phyloP scores from a whole-genome alignment of 2,113 vertebrate species.

The Mus musculus region DNA sequence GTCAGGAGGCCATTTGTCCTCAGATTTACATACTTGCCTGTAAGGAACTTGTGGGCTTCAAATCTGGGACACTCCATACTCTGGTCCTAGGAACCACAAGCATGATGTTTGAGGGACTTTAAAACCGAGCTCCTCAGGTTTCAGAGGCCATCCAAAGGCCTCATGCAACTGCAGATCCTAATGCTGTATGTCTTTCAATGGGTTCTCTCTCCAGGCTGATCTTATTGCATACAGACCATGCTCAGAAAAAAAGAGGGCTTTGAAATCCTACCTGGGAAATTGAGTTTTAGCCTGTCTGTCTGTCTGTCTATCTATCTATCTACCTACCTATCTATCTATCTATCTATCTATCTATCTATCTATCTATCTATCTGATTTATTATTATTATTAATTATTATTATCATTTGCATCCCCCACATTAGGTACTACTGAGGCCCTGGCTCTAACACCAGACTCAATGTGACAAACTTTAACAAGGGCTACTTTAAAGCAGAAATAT shows the following conservation, averaged over 20 bases:
- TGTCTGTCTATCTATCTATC: too few relatives aligned
- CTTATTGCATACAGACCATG: not conserved
- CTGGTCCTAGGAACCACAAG: not conserved
- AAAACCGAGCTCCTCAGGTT: not conserved
- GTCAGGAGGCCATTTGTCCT: not conserved
- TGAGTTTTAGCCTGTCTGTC: not conserved
- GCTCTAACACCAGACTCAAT: not conserved
- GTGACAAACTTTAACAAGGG: not conserved
- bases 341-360: too few relatives aligned
- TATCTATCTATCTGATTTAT: too few relatives aligned
- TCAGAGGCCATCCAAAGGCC: not conserved
- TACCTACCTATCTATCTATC: too few relatives aligned
- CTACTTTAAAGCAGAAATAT: constrained; percentile 19
- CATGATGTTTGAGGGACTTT: not conserved
- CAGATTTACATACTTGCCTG: not conserved
- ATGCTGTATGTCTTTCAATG: not conserved
- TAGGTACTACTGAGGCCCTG: not conserved
- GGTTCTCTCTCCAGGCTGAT: not conserved
- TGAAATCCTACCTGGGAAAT: constrained; percentile 31
- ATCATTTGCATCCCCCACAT: not conserved
- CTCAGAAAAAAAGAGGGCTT: not conserved
- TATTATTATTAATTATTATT: too few relatives aligned
- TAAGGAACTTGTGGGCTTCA: not conserved
- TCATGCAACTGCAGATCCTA: not conserved
- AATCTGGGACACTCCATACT: not conserved